Evolutionary conservation across 2,797 vertebrate genomes (phyloP), one percentile per base, ranked within the genome.

Genomic region (Peromyscus melanophrys): DNA sequence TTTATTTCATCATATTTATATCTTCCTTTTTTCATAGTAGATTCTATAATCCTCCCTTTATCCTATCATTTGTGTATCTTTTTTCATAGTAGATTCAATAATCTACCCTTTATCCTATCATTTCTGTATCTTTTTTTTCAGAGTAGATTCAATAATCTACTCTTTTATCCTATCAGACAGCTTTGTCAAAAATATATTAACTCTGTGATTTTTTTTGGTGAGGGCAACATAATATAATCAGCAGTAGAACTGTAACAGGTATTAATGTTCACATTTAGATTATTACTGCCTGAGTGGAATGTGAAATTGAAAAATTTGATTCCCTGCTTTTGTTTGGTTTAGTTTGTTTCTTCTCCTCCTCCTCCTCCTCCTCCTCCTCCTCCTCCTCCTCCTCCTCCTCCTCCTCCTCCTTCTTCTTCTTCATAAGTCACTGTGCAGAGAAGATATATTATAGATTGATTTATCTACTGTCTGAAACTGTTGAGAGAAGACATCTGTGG

Each of bases 291-390:
- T 83, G 9, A 12, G 43, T 40, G n/a, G 71, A 88, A 31, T 43
- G 46, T 55, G 5, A 63, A 57, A 16, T 29, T 80, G 37, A 37
- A 95, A 46, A 12, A 6, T 21, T 67, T 17, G 12, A 7, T 67
- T 87, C 8, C n/a, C 19, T 87, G 25, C 34, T 75, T 78, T 63
- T 89, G 10, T 73, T n/a, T 85, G 59, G 19, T 40, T 65, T 46
- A 65, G 2, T 14, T 85, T 65, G 7, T 37, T 71, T 46, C 5
- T 65, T 31, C 63, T 12, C 5, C 12, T 4, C 4, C 4, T 65
- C 2, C 4, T 31, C 4, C 27, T 65, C 2, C 12, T 31, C 2
- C 13, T 65, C 4, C 10, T 67, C 3, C 25, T 34, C 4, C 31
- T 19, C 1, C 16, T n/a, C 12, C 34, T n/a, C 13, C 17, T n/a